A percentile compares a stretch with the other conserved stretches of the same genome.
phyloP scores from a whole-genome alignment of 2,797 vertebrate species.

The Mormyrus proboscirostris region DNA sequence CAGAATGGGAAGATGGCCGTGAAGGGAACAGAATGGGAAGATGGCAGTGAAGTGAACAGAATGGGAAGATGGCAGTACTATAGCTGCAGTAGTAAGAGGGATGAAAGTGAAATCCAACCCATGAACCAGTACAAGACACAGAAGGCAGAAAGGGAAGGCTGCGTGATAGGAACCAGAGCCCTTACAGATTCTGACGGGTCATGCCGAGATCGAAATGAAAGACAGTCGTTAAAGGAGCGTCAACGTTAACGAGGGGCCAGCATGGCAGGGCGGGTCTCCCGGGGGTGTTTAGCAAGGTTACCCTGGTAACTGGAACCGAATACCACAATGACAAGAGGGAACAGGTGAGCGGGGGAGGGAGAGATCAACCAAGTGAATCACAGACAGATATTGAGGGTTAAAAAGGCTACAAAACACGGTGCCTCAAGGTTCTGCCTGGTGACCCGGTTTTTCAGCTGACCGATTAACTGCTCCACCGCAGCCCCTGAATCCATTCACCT shows the following conservation, averaged over 20 bases:
- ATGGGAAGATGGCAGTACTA: not conserved
- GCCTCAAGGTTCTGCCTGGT: not conserved
- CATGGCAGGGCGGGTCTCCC: constrained; percentile 22
- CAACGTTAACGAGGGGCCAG: constrained; percentile 43
- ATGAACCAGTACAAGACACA: not conserved
- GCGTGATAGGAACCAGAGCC: not conserved
- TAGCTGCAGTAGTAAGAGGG: not conserved
- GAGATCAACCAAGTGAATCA: constrained; percentile 16
- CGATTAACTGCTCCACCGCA: not conserved
- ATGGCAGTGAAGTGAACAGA: not conserved
- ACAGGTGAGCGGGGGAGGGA: constrained; percentile 33
- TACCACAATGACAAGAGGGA: constrained; percentile 41
- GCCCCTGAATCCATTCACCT: not conserved
- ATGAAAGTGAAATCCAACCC: not conserved
- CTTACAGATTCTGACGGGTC: not conserved
- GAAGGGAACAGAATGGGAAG: not conserved
- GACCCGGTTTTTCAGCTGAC: not conserved
- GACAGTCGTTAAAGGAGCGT: constrained; percentile 43
- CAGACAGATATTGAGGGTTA: constrained; percentile 19
- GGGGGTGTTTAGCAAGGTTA: constrained; percentile 43
- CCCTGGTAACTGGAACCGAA: constrained; percentile 53
- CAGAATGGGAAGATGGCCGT: not conserved
- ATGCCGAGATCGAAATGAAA: constrained; percentile 41
- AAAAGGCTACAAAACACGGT: not conserved
- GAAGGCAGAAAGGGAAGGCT: not conserved